These are phyloP conservation scores for Neocrepidodera transversa DNA, from an alignment of 2,888 invertebrate species.

Conservation along the genomic window DNA sequence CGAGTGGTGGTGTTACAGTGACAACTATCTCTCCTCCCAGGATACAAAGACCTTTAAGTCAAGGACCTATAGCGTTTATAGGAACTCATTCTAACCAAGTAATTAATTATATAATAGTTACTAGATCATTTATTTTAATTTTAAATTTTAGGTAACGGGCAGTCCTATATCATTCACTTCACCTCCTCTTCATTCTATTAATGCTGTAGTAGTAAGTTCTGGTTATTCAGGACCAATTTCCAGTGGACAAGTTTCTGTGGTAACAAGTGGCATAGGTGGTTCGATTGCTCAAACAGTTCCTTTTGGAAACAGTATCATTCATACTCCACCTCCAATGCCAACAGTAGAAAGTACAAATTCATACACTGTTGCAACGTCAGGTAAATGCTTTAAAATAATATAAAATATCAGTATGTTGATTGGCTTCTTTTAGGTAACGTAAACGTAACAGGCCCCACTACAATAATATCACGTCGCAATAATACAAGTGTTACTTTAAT, in stretches of 20 bases:
- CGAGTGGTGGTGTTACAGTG: slow-evolving; percentile 70
- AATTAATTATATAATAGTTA: slow-evolving; percentile 13
- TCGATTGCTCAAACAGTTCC: slow-evolving; percentile 56
- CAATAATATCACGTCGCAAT: slow-evolving; percentile 66
- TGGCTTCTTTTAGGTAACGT: slow-evolving; percentile 56
- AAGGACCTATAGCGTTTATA: slow-evolving; percentile 62
- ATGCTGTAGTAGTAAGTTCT: slow-evolving; percentile 57
- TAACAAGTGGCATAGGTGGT: slow-evolving; percentile 51
- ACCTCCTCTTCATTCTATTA: slow-evolving; percentile 44
- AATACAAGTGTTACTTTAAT: slow-evolving; percentile 82
- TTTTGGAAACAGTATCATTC: slow-evolving; percentile 48
- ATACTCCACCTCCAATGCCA: slow-evolving; percentile 39
- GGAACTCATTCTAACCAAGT: slow-evolving; percentile 53
- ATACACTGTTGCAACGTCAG: slow-evolving; percentile 36
- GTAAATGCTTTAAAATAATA: slow-evolving; percentile 32
- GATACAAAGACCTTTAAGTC: slow-evolving; percentile 62
- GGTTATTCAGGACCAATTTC: slow-evolving; percentile 55
- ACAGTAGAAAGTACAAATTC: slow-evolving; percentile 37
- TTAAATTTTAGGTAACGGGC: slow-evolving; percentile 35
- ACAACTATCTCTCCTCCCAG: slow-evolving; percentile 67
- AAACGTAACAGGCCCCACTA: slow-evolving; percentile 69
- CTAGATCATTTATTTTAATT: background rate
- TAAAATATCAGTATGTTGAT: too few relatives aligned
- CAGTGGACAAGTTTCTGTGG: slow-evolving; percentile 57
- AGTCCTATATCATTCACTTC: slow-evolving; percentile 38